Conservation (phyloP, 1,140 invertebrate genomes). For the Drosophila sp. region DNA sequence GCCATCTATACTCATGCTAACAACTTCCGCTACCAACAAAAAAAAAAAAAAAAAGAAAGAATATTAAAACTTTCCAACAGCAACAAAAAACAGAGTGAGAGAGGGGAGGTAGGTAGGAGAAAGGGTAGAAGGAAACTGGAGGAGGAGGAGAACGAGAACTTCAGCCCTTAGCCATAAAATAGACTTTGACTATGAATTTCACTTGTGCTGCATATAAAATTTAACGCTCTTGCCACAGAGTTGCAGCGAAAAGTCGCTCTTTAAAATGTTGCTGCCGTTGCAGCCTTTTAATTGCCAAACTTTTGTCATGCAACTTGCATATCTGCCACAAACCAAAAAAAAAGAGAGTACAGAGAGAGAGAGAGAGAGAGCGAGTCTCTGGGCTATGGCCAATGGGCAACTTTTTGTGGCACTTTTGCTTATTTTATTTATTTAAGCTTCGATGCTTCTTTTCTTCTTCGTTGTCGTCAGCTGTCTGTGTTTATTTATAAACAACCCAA, state of each 20-base stretch:
- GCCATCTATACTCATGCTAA: slow-evolving; percentile 62
- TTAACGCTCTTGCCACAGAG: slow-evolving; percentile 39
- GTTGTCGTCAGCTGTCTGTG: slow-evolving; percentile 24
- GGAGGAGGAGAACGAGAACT: slow-evolving; percentile 17
- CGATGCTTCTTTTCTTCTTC: slow-evolving; percentile 33
- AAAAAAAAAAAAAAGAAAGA: slow-evolving; percentile 32
- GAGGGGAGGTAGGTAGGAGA: background rate
- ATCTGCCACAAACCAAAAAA: slow-evolving; percentile 37
- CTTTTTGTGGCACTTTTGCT: slow-evolving; percentile 57
- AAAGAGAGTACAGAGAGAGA: slow-evolving; percentile 6
- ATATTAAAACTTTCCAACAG: slow-evolving; percentile 37
- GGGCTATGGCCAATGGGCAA: slow-evolving; percentile 49
- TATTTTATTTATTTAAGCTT: slow-evolving; percentile 60
- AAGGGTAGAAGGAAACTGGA: slow-evolving; percentile 12
- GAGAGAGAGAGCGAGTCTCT: slow-evolving; percentile 28
- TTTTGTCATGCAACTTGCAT: slow-evolving; percentile 64
- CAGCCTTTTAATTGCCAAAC: slow-evolving; percentile 72
- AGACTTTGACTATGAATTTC: slow-evolving; percentile 59
- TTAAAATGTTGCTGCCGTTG: slow-evolving; percentile 44
- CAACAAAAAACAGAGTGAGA: slow-evolving; percentile 4
- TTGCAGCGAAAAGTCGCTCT: slow-evolving; percentile 24
- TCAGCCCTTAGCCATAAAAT: slow-evolving; percentile 58
- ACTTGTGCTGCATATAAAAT: slow-evolving; percentile 53
- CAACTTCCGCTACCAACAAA: slow-evolving; percentile 51
- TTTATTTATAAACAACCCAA: slow-evolving; percentile 39